Evolutionary conservation across 2,797 vertebrate genomes (phyloP).

Genomic region (Siniperca undulata): DNA sequence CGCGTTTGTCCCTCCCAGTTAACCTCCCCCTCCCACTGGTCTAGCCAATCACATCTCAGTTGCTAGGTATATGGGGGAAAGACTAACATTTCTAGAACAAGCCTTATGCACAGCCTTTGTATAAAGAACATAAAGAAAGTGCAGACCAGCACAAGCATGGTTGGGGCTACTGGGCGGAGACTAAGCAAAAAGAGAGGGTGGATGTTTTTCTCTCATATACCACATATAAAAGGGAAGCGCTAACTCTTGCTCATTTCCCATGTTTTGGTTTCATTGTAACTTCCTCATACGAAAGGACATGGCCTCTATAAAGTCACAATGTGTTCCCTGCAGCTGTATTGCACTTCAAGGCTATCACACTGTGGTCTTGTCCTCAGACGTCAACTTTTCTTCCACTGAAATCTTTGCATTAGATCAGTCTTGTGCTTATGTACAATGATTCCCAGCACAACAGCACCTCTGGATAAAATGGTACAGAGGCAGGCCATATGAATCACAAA

Average conservation of each 20-base stretch:
- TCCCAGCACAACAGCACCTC: background rate
- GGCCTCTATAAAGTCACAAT: slow-evolving; percentile 59
- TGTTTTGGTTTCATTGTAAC: slow-evolving; percentile 39
- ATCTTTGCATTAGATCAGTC: background rate
- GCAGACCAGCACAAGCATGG: slow-evolving; percentile 66
- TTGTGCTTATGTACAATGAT: background rate
- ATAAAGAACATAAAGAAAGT: slow-evolving; percentile 78
- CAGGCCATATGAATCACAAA: background rate
- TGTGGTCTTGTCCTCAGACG: background rate
- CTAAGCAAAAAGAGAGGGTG: slow-evolving; percentile 51
- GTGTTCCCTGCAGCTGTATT: slow-evolving; percentile 24
- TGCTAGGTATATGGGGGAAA: slow-evolving; percentile 80
- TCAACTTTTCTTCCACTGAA: slow-evolving; percentile 7
- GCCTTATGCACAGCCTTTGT: slow-evolving; percentile 74
- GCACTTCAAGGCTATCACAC: slow-evolving; percentile 32
- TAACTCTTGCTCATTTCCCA: too few relatives aligned
- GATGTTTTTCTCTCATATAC: slow-evolving; percentile 54
- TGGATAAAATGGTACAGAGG: background rate
- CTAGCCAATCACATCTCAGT: slow-evolving; percentile 85
- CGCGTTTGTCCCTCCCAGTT: slow-evolving; percentile 59
- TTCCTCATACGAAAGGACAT: slow-evolving; percentile 26
- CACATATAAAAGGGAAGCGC: slow-evolving; percentile 46
- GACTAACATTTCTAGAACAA: slow-evolving; percentile 72
- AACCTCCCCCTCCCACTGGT: slow-evolving; percentile 68
- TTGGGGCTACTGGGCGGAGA: slow-evolving; percentile 62